phyloP scores from a whole-genome alignment of 2,113 vertebrate genomes.

The Oostethus manadensis region DNA sequence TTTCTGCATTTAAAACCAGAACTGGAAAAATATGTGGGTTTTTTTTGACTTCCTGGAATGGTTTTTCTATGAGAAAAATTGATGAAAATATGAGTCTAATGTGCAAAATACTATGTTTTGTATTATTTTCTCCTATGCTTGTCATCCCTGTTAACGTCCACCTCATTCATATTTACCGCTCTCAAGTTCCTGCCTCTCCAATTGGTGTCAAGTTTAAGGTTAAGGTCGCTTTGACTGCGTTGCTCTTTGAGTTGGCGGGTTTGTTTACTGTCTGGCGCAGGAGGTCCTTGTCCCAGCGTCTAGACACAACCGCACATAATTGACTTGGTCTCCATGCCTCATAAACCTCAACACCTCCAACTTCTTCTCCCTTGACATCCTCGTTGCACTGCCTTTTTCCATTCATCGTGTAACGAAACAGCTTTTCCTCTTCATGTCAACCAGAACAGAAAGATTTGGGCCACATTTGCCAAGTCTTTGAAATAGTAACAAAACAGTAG shows the following conservation, averaged over 20 bases:
- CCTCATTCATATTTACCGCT: background rate
- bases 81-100: too few species aligned
- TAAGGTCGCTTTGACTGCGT: conserved; percentile 15
- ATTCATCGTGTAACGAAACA: conserved; percentile 2
- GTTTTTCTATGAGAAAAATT: too few species aligned
- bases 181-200: conserved; percentile 8
- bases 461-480: conserved; percentile 15
- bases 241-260: conserved; percentile 11
- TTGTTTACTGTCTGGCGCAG: conserved; percentile 42
- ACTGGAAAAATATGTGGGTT: too few species aligned
- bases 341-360: conserved; percentile 44
- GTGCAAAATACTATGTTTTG: too few species aligned
- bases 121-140: background rate
- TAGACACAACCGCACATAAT: conserved; percentile 46
- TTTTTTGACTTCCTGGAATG: too few species aligned
- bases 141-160: background rate
- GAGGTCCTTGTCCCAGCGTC: conserved; percentile 32
- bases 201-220: conserved; percentile 29
- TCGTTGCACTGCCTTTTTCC: background rate
- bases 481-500: conserved; percentile 24
- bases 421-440: background rate
- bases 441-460: conserved; percentile 15
- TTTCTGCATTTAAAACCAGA: too few species aligned
- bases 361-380: conserved; percentile 12
- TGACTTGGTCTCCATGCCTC: conserved; percentile 40